These are phyloP conservation scores for Agapornis canus DNA, from an alignment of 2,797 vertebrate species.

Conservation along the genomic window DNA sequence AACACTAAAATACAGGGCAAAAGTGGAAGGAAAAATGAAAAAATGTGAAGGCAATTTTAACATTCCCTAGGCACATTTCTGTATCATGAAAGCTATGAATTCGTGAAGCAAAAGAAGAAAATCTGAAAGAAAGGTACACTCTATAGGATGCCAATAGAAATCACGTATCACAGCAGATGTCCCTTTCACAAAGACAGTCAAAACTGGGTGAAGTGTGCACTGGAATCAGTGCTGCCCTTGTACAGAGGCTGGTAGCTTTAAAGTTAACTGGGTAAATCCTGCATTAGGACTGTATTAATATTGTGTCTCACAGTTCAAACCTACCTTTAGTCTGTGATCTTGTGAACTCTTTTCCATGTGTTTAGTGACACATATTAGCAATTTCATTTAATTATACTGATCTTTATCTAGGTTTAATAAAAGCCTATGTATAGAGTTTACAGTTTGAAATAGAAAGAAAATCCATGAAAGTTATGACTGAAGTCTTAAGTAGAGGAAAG, in stretches of 20 bases:
- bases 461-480: neutral
- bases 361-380: neutral
- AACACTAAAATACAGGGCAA: neutral
- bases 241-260: neutral
- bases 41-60: neutral
- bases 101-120: neutral
- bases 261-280: neutral
- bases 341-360: neutral
- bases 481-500: neutral
- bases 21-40: neutral
- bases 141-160: neutral
- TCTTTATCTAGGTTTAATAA: neutral
- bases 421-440: neutral
- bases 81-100: neutral
- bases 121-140: neutral
- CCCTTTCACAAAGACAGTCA: neutral
- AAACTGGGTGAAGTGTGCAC: neutral
- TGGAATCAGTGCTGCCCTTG: neutral
- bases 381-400: neutral
- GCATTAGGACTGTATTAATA: neutral
- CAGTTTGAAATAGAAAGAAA: neutral
- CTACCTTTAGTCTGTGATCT: neutral
- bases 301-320: neutral
- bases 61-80: neutral
- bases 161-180: neutral